Percentiles rank a stretch among this genome's conserved stretches.
These are phyloP conservation scores for Brachypteracias leptosomus DNA, from an alignment of 2,113 vertebrate species.

Conservation along the genomic window DNA sequence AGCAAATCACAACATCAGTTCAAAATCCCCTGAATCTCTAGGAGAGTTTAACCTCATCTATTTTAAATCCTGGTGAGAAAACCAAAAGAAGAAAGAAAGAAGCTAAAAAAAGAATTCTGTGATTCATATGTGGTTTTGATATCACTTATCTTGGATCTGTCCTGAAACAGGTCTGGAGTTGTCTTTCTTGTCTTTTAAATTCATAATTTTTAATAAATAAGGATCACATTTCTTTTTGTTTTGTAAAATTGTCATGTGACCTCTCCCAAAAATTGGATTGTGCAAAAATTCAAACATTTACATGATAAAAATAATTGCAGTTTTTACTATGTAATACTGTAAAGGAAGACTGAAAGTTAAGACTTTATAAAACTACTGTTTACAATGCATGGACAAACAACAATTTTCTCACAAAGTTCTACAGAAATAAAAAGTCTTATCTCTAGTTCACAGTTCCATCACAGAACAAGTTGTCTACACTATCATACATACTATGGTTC, in stretches of 20 bases:
- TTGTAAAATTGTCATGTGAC: background rate
- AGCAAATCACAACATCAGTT: background rate
- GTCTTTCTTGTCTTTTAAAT: background rate
- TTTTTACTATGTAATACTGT: background rate
- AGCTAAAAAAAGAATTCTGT: background rate
- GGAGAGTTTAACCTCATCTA: background rate
- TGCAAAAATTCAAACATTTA: background rate
- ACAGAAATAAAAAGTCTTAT: background rate
- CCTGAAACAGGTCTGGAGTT: background rate
- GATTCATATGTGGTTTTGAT: background rate
- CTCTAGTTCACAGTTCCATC: background rate
- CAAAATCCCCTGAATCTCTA: background rate
- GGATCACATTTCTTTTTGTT: background rate
- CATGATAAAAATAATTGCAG: background rate
- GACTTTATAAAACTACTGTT: background rate
- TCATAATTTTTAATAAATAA: background rate
- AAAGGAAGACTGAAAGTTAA: background rate
- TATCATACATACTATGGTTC: background rate
- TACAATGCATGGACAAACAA: background rate
- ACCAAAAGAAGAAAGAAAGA: background rate
- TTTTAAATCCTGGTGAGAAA: background rate
- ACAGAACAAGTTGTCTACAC: background rate
- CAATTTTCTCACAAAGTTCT: background rate
- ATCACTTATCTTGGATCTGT: background rate
- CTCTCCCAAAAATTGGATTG: background rate